Percentiles rank a stretch among this genome's conserved stretches.
These are phyloP conservation scores for Tupaia tana DNA, from an alignment of 2,113 vertebrate genomes.

Conservation along the genomic window DNA sequence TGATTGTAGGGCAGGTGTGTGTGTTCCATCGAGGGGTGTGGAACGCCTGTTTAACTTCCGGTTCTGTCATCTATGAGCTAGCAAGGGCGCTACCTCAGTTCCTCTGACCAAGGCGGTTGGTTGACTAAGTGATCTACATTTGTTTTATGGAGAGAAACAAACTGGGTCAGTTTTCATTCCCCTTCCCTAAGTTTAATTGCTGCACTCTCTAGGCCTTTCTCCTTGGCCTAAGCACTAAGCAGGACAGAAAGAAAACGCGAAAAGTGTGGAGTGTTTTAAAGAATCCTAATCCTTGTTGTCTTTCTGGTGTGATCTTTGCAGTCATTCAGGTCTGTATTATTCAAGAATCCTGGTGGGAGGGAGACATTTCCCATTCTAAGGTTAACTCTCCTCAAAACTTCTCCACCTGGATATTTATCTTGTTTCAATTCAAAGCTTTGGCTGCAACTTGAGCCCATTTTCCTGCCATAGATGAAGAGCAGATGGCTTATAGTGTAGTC, in stretches of 20 bases:
- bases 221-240: not conserved
- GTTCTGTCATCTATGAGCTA: not conserved
- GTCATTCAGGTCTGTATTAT: not conserved
- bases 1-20: too few relatives aligned
- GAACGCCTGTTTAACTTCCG: not conserved
- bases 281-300: not conserved
- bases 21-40: not conserved
- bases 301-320: not conserved
- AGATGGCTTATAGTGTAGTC: not conserved
- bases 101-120: not conserved
- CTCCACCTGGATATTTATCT: not conserved
- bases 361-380: not conserved
- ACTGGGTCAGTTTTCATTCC: not conserved
- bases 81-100: too few relatives aligned
- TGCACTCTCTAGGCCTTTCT: not conserved
- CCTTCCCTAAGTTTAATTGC: fast-evolving
- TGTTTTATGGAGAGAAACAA: not conserved
- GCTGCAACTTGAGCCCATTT: not conserved
- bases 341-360: not conserved
- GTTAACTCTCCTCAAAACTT: not conserved
- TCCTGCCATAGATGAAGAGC: not conserved
- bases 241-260: not conserved
- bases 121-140: not conserved
- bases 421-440: not conserved
- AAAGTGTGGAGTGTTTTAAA: not conserved